Percentiles rank a stretch among this genome's conserved stretches.
Conservation (phyloP, 1,140 invertebrate species). For the Sarcophaga peregrina region DNA sequence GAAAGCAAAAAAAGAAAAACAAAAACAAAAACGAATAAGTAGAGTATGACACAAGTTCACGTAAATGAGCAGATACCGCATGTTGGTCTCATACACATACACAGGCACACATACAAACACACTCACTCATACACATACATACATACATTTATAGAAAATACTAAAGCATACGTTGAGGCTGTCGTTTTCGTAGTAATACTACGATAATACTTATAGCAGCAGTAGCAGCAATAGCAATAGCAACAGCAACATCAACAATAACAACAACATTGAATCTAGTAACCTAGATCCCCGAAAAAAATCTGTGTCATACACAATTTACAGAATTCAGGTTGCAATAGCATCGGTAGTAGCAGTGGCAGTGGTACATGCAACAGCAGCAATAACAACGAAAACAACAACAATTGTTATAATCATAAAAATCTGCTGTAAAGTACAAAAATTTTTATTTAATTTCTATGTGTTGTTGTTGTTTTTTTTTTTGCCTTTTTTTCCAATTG, state of each 20-base stretch:
- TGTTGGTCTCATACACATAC: constrained; percentile 13
- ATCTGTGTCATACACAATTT: constrained; percentile 37
- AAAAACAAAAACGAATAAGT: constrained; percentile 27
- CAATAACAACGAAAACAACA: background rate
- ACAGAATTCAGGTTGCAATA: constrained; percentile 40
- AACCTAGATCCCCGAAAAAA: constrained; percentile 37
- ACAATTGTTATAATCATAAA: background rate
- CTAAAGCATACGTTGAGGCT: background rate
- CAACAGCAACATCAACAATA: too few species aligned
- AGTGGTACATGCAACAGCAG: background rate
- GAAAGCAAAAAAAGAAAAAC: too few species aligned
- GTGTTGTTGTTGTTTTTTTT: background rate
- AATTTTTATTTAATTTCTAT: background rate
- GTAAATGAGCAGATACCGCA: constrained; percentile 38
- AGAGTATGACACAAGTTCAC: constrained; percentile 41
- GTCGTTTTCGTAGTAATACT: background rate
- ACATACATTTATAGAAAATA: background rate
- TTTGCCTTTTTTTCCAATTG: too few species aligned
- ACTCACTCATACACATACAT: background rate
- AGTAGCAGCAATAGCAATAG: too few species aligned
- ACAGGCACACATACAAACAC: background rate
- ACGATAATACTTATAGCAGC: background rate
- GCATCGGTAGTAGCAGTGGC: background rate
- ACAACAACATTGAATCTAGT: constrained; percentile 33
- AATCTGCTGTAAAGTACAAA: background rate